These are phyloP conservation scores for Lithophane semibrunnea DNA, from an alignment of 2,888 invertebrate species.

Conservation along the genomic window DNA sequence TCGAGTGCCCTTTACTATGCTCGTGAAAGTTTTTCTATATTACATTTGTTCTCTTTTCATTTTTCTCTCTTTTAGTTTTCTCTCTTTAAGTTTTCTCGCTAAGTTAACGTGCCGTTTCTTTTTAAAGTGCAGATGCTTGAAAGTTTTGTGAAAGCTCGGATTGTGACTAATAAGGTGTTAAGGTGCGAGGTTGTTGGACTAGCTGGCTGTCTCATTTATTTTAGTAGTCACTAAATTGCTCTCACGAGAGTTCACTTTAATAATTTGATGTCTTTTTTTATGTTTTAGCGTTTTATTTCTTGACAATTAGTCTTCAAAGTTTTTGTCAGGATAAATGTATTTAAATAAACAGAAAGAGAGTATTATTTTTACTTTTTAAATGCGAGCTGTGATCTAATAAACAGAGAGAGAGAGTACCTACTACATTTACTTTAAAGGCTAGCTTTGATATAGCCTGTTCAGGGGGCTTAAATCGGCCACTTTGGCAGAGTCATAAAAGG, in stretches of 20 bases:
- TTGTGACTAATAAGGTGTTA: conserved; percentile 55
- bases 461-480: no score
- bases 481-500: no score
- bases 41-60: conserved; percentile 32
- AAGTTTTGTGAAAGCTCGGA: conserved; percentile 42
- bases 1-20: conserved; percentile 58
- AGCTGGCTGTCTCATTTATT: conserved; percentile 8
- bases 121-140: conserved; percentile 51
- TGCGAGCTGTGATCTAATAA: background rate
- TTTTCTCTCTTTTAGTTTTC: conserved; percentile 57
- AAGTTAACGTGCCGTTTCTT: conserved; percentile 51
- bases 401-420: no score
- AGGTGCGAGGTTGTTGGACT: conserved; percentile 19
- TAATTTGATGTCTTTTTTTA: background rate
- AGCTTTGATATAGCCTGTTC: background rate
- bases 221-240: conserved; percentile 7
- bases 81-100: conserved; percentile 35
- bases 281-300: background rate
- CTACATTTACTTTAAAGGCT: background rate
- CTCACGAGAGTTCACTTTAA: background rate
- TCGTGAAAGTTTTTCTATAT: conserved; percentile 59
- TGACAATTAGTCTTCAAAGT: background rate
- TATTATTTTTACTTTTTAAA: background rate
- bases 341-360: background rate
- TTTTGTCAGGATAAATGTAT: background rate